Conservation (phyloP, 2,888 invertebrate genomes). For the Caenorhabditis afra region DNA sequence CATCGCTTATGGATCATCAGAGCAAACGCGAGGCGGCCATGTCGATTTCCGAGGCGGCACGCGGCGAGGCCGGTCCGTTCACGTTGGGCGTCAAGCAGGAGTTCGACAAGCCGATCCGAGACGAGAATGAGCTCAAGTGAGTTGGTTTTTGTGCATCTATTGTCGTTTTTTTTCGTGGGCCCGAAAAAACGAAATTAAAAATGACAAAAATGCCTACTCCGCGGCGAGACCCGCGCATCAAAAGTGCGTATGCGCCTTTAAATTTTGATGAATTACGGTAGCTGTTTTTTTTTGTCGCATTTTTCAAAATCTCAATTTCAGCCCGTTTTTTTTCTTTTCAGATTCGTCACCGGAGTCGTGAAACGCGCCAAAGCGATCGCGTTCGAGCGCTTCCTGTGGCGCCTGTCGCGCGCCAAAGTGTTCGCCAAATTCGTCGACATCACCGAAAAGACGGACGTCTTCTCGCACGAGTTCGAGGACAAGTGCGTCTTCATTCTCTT, state of each 20-base stretch:
- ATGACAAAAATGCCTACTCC: too few relatives aligned
- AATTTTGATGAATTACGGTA: too few relatives aligned
- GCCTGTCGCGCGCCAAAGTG: slow-evolving; percentile 94
- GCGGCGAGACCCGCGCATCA: too few relatives aligned
- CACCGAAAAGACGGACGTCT: slow-evolving; percentile 61
- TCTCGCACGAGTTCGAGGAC: slow-evolving; percentile 86
- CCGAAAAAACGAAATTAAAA: too few relatives aligned
- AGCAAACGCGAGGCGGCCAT: slow-evolving; percentile 69
- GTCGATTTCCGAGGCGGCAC: slow-evolving; percentile 74
- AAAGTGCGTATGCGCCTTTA: too few relatives aligned
- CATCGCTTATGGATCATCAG: slow-evolving; percentile 68
- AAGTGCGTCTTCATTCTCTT: slow-evolving; percentile 91
- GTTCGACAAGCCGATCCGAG: slow-evolving; percentile 62
- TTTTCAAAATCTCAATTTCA: too few relatives aligned
- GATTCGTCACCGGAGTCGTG: slow-evolving; percentile 98
- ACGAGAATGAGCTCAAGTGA: slow-evolving; percentile 69
- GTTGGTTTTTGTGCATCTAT: slow-evolving; percentile 8
- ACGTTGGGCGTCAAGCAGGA: slow-evolving; percentile 58
- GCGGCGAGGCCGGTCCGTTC: slow-evolving; percentile 67
- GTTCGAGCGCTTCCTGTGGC: slow-evolving; percentile 97
- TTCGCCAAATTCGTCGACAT: slow-evolving; percentile 73
- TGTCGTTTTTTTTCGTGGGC: too few relatives aligned
- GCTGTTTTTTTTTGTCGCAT: too few relatives aligned
- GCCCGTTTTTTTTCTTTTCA: too few relatives aligned
- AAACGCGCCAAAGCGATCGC: slow-evolving; percentile 92